phyloP scores from a whole-genome alignment of 2,113 vertebrate genomes.

The Gymnogyps californianus region DNA sequence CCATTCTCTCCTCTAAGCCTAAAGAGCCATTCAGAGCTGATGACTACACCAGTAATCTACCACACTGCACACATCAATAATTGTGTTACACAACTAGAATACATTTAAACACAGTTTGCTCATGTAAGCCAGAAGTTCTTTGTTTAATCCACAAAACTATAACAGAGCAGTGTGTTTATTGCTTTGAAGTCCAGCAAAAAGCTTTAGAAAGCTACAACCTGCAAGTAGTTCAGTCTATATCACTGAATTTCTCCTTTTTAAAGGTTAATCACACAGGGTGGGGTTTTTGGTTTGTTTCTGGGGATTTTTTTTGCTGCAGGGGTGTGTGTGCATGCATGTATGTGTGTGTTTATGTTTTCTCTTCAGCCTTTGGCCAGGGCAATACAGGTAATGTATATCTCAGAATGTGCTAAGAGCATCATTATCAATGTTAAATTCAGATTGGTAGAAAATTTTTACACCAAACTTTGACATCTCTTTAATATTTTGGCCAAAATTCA shows the following conservation, averaged over 20 bases:
- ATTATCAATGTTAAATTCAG: background rate
- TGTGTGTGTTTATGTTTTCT: background rate
- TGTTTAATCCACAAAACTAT: background rate
- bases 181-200: background rate
- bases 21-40: background rate
- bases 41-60: background rate
- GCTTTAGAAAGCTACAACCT: background rate
- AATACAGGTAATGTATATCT: background rate
- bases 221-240: background rate
- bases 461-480: background rate
- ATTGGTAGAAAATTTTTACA: background rate
- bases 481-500: background rate
- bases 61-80: background rate
- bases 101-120: background rate
- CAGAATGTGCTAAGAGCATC: background rate
- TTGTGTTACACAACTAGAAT: background rate
- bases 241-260: background rate
- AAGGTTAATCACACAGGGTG: background rate
- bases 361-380: background rate
- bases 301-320: background rate
- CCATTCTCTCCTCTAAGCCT: background rate
- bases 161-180: background rate
- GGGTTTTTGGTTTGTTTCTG: fast-evolving
- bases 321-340: background rate
- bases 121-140: background rate